These are phyloP conservation scores for Tiliacea aurago DNA, from an alignment of 2,888 invertebrate genomes.

Conservation along the genomic window DNA sequence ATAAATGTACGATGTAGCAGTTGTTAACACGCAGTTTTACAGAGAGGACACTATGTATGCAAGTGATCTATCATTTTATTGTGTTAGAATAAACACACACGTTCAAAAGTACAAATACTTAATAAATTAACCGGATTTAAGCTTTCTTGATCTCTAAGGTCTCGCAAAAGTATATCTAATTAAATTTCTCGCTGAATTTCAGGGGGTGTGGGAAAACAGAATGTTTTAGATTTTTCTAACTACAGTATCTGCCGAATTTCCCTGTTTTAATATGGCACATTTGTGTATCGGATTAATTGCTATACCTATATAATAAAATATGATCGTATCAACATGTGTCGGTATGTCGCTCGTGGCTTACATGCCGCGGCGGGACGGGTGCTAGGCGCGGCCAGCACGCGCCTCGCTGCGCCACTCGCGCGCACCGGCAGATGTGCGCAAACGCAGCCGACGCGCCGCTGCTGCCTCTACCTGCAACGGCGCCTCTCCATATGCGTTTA, in stretches of 20 bases:
- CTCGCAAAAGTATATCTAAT: background rate
- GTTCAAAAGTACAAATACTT: background rate
- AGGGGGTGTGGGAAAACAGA: background rate
- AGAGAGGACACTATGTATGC: slow-evolving; percentile 7
- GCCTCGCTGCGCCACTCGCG: slow-evolving; percentile 72
- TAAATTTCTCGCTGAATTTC: background rate
- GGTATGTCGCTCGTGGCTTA: slow-evolving; percentile 69
- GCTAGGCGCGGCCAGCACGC: slow-evolving; percentile 67
- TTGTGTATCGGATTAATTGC: background rate
- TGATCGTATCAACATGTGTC: slow-evolving; percentile 24
- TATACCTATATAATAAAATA: background rate
- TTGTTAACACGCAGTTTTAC: slow-evolving; percentile 14
- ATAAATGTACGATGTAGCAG: slow-evolving; percentile 37
- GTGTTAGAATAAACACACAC: background rate
- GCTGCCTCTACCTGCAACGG: slow-evolving; percentile 66
- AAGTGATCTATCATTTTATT: slow-evolving; percentile 8
- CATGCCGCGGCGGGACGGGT: slow-evolving; percentile 66
- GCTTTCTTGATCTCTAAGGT: background rate
- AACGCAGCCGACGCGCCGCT: slow-evolving; percentile 72
- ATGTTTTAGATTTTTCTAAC: background rate
- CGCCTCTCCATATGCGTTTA: slow-evolving; percentile 64
- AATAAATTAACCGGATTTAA: background rate
- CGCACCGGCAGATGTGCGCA: slow-evolving; percentile 84
- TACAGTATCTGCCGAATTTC: background rate
- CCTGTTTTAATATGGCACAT: background rate